Evolutionary conservation across 2,113 vertebrate species (phyloP).

Genomic region (Tragelaphus buxtoni): DNA sequence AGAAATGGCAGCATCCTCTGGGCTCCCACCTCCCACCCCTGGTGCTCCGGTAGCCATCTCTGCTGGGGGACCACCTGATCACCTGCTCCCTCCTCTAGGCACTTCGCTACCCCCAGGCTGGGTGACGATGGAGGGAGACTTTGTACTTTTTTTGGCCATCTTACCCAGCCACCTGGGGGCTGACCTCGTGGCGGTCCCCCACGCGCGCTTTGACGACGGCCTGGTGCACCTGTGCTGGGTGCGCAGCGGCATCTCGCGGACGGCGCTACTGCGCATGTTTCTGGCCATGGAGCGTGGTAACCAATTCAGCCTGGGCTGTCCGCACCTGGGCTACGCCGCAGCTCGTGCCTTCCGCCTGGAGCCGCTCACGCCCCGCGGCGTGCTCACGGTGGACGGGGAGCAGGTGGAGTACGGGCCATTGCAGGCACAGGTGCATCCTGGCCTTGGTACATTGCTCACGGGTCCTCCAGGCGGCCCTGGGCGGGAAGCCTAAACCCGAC

Average conservation of each 20-base stretch:
- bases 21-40: not conserved
- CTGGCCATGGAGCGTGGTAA: conserved; percentile 90
- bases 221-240: conserved; percentile 91
- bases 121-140: conserved; percentile 90
- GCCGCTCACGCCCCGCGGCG: conserved; percentile 87
- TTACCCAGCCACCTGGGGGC: conserved; percentile 90
- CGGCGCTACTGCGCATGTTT: conserved; percentile 88
- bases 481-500: not conserved
- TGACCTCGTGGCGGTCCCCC: conserved; percentile 87
- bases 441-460: conserved; percentile 66
- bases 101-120: conserved; percentile 88
- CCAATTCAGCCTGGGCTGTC: conserved; percentile 86
- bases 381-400: conserved; percentile 92
- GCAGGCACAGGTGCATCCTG: conserved; percentile 87
- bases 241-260: conserved; percentile 87
- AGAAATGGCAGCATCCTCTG: not conserved
- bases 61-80: conserved; percentile 78
- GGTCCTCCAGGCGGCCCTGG: conserved; percentile 37
- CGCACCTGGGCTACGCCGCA: conserved; percentile 85
- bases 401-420: conserved; percentile 90
- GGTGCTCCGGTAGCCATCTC: not conserved
- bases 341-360: conserved; percentile 91
- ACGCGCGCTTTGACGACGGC: conserved; percentile 88
- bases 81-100: conserved; percentile 86
- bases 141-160: conserved; percentile 89